Conservation (phyloP, 1,140 invertebrate genomes). For the Araneus ventricosus region DNA sequence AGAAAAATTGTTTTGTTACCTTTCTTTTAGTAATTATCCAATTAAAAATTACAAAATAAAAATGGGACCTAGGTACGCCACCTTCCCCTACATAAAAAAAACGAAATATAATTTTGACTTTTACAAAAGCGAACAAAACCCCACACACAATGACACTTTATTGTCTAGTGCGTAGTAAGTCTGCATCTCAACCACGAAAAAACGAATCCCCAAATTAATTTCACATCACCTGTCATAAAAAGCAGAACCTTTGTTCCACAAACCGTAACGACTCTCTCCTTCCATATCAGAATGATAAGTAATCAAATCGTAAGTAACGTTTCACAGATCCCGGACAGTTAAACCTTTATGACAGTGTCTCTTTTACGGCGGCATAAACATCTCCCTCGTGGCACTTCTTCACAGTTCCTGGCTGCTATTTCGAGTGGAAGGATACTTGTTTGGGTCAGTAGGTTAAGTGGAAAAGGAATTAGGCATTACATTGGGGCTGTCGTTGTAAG, state of each 20-base stretch:
- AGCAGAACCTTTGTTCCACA: neutral
- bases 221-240: neutral
- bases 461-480: neutral
- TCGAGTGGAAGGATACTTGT: neutral
- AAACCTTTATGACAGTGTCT: neutral
- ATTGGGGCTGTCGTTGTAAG: no score
- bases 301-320: neutral
- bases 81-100: no score
- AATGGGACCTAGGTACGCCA: no score
- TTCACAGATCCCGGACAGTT: neutral
- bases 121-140: no score
- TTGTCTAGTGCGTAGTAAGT: neutral
- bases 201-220: neutral
- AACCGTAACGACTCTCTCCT: neutral
- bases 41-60: no score
- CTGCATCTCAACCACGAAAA: neutral
- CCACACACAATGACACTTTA: no score
- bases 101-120: no score
- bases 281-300: neutral
- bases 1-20: no score
- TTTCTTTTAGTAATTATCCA: no score
- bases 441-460: slow-evolving; percentile 40
- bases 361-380: neutral
- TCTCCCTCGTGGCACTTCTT: neutral
- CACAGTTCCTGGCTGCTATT: neutral